Conservation (phyloP, 2,797 vertebrate species). For the Australoheros facetus region DNA sequence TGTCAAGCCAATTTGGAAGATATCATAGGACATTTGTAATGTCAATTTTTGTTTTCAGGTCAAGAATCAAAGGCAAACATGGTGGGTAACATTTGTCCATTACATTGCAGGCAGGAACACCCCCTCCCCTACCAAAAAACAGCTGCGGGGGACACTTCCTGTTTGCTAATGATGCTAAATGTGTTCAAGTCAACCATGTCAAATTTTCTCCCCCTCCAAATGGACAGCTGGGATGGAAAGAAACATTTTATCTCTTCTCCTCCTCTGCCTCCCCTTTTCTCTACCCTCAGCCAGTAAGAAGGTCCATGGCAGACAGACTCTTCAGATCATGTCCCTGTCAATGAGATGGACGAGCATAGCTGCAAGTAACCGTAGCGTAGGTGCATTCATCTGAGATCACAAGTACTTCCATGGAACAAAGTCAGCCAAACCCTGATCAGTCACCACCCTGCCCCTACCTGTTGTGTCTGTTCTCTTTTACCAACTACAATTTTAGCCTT, state of each 20-base stretch:
- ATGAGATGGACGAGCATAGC: conserved; percentile 39
- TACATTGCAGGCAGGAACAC: conserved; percentile 70
- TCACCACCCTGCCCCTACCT: conserved; percentile 69
- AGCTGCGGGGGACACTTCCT: conserved; percentile 86
- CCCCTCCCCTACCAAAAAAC: conserved; percentile 70
- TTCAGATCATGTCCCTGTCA: conserved; percentile 52
- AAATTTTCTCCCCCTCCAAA: conserved; percentile 75
- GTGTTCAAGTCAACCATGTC: conserved; percentile 85
- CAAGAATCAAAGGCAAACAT: conserved; percentile 81
- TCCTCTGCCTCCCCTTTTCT: conserved; percentile 25
- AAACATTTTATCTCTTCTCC: conserved; percentile 46
- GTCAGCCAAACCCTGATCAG: conserved; percentile 65
- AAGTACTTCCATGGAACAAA: conserved; percentile 65
- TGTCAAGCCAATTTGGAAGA: conserved; percentile 80
- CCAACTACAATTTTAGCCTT: conserved; percentile 54
- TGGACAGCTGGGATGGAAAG: conserved; percentile 74
- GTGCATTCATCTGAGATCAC: conserved; percentile 71
- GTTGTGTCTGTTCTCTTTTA: conserved; percentile 67
- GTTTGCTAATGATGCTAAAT: conserved; percentile 87
- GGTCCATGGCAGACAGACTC: conserved; percentile 47
- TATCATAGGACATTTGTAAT: conserved; percentile 78
- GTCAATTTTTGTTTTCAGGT: conserved; percentile 81
- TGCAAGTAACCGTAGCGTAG: conserved; percentile 61
- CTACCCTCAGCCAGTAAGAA: conserved; percentile 34
- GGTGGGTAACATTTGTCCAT: conserved; percentile 79